These are phyloP conservation scores for Ferdinandea cuprea DNA, from an alignment of 2,888 invertebrate species.

Conservation along the genomic window DNA sequence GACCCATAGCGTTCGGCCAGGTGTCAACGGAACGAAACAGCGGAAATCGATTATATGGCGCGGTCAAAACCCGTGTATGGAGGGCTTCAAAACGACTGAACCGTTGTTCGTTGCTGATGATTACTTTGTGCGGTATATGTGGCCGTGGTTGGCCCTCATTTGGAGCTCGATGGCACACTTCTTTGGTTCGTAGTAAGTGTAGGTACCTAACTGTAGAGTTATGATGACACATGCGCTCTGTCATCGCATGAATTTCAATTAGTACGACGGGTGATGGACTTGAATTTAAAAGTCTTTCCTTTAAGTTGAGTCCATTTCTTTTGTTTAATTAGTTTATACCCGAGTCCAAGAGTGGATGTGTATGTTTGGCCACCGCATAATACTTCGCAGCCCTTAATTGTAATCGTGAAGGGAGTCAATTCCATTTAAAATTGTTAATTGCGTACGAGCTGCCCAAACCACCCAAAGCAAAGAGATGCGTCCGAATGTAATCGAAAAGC, in stretches of 20 bases:
- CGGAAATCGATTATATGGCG: conserved; percentile 68
- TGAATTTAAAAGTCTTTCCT: conserved; percentile 50
- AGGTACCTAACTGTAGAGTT: conserved; percentile 43
- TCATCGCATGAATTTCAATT: conserved; percentile 68
- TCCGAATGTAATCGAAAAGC: conserved; percentile 53
- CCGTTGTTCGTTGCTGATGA: conserved; percentile 48
- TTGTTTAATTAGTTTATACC: conserved; percentile 21
- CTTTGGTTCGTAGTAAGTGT: conserved; percentile 24
- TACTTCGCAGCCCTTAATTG: conserved; percentile 57
- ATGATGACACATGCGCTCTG: conserved; percentile 45
- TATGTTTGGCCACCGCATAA: conserved; percentile 19
- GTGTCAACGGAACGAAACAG: conserved; percentile 59
- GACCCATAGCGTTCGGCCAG: conserved; percentile 17
- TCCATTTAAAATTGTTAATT: conserved; percentile 69
- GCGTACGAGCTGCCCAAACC: conserved; percentile 47
- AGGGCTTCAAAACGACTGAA: conserved; percentile 13
- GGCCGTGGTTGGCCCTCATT: conserved; percentile 52
- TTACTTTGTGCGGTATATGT: conserved; percentile 53
- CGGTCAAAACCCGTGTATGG: conserved; percentile 16
- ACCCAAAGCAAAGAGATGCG: conserved; percentile 24
- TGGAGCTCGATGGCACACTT: conserved; percentile 54
- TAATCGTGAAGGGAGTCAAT: conserved; percentile 48
- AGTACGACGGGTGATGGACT: conserved; percentile 39
- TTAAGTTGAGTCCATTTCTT: conserved; percentile 24
- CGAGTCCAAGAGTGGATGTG: not conserved